A percentile compares a stretch with the other conserved stretches of the same genome.
Conservation (phyloP, 2,113 vertebrate genomes). For the Pachyramphus minor region DNA sequence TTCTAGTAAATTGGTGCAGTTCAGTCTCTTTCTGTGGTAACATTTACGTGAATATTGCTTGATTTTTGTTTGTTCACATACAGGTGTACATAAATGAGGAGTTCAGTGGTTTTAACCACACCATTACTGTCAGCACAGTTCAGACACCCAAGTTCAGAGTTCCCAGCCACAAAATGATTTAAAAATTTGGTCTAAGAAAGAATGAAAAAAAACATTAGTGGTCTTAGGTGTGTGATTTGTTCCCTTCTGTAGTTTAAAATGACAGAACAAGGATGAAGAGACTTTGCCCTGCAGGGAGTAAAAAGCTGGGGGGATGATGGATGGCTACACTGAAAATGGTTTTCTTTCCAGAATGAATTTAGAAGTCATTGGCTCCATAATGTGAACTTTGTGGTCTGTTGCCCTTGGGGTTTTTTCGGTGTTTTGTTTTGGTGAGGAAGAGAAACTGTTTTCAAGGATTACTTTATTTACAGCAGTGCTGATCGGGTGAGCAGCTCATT, state of each 20-base stretch:
- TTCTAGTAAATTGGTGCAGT: not conserved
- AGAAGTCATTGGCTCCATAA: not conserved
- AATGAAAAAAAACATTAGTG: not conserved
- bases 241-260: constrained; percentile 6
- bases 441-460: not conserved
- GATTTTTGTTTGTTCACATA: not conserved
- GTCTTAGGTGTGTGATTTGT: not conserved
- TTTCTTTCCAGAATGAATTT: constrained; percentile 26
- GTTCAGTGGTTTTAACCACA: not conserved
- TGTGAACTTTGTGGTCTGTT: not conserved
- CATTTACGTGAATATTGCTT: not conserved
- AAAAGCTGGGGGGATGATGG: constrained; percentile 25
- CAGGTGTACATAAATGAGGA: not conserved
- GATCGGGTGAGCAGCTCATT: not conserved
- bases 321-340: not conserved
- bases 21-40: not conserved
- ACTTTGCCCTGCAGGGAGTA: constrained; percentile 11
- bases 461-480: not conserved
- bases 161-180: not conserved
- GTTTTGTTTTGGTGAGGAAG: not conserved
- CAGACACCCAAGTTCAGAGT: not conserved
- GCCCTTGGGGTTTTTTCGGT: not conserved
- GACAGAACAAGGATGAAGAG: constrained; percentile 11
- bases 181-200: not conserved
- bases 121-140: not conserved